phyloP scores from a whole-genome alignment of 2,797 vertebrate genomes.

The Brachyalestes nurse region DNA sequence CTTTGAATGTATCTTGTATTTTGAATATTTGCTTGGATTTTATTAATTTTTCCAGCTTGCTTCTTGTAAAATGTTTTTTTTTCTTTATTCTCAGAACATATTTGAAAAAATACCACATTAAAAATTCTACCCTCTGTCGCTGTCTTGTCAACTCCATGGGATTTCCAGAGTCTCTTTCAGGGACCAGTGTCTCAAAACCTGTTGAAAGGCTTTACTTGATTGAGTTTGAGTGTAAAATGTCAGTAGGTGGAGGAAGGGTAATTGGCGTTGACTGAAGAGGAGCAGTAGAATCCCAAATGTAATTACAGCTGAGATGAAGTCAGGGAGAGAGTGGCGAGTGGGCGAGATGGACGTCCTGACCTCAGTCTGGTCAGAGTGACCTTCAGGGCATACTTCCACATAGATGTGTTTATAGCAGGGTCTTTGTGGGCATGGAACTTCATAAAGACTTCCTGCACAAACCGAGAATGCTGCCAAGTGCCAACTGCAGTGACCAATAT shows the following conservation, averaged over 20 bases:
- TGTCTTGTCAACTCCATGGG: neutral
- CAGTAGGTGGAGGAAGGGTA: constrained; percentile 74
- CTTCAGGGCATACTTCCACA: constrained; percentile 4
- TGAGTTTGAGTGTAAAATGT: constrained; percentile 66
- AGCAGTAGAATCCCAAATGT: constrained; percentile 65
- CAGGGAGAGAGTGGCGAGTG: constrained; percentile 53
- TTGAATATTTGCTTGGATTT: neutral
- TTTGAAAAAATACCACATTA: neutral
- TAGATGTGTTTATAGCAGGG: neutral
- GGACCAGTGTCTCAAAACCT: constrained; percentile 23
- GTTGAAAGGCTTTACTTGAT: constrained; percentile 43
- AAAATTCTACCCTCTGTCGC: neutral
- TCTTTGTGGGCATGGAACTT: neutral
- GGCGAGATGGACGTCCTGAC: constrained; percentile 49
- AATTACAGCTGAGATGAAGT: constrained; percentile 71
- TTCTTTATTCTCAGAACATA: neutral
- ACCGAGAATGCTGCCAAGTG: neutral
- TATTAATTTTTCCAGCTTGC: neutral
- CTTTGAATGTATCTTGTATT: neutral
- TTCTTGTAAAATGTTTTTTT: neutral
- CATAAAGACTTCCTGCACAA: constrained; percentile 6
- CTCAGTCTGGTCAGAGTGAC: constrained; percentile 25
- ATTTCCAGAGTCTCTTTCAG: constrained; percentile 6
- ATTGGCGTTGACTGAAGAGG: constrained; percentile 75
- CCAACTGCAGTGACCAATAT: neutral